Evolutionary conservation across 2,888 invertebrate species (phyloP).

Genomic region (Cyaniris semiargus): DNA sequence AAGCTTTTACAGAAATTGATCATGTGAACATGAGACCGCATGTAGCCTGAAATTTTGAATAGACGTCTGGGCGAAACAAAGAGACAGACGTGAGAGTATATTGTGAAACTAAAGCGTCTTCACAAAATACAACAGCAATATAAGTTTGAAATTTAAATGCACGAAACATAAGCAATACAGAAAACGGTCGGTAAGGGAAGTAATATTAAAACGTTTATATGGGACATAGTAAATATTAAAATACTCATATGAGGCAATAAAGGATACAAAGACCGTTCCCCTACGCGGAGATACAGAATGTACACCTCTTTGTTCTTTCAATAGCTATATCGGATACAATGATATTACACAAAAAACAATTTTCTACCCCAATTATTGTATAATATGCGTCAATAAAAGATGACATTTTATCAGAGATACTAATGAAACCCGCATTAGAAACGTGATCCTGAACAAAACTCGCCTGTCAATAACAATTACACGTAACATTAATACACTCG

Average conservation of each 20-base stretch:
- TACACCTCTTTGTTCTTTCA: constrained; percentile 26
- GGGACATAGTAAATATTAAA: constrained; percentile 17
- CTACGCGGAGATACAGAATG: constrained; percentile 1
- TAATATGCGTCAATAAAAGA: constrained; percentile 26
- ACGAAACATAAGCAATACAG: background rate
- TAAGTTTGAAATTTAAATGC: constrained; percentile 5
- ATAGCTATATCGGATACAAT: constrained; percentile 25
- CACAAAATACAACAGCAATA: constrained; percentile 6
- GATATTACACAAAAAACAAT: constrained; percentile 22
- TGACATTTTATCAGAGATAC: constrained; percentile 15
- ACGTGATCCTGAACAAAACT: constrained; percentile 51
- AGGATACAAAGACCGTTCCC: constrained; percentile 11
- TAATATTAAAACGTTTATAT: constrained; percentile 24
- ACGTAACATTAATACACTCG: constrained; percentile 48
- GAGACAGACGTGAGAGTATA: constrained; percentile 1
- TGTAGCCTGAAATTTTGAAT: background rate
- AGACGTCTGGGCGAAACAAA: constrained; percentile 14
- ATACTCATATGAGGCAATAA: constrained; percentile 28
- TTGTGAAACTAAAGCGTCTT: constrained; percentile 15
- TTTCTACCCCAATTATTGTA: constrained; percentile 27
- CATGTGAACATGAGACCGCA: constrained; percentile 1
- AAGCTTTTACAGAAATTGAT: constrained; percentile 6
- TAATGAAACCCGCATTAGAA: constrained; percentile 40
- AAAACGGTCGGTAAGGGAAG: constrained; percentile 7
- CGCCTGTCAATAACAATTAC: constrained; percentile 64